phyloP scores from a whole-genome alignment of 2,888 invertebrate genomes.

The Agrypnus murinus region DNA sequence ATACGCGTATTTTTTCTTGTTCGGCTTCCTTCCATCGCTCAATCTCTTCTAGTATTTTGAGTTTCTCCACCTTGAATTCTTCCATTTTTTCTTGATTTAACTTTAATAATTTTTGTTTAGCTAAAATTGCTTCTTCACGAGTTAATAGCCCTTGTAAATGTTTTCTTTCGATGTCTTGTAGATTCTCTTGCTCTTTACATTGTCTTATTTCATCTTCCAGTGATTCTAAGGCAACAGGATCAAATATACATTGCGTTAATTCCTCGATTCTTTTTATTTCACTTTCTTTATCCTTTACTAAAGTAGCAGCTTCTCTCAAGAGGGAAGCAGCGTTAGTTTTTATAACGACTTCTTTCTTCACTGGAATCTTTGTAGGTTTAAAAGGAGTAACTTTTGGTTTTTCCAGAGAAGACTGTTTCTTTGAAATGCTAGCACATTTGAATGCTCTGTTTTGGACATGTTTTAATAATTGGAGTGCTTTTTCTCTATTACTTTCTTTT shows the following conservation, averaged over 20 bases:
- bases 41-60: conserved; percentile 72
- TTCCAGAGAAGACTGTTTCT: conserved; percentile 31
- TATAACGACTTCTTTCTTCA: conserved; percentile 60
- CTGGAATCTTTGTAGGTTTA: conserved; percentile 48
- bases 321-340: conserved; percentile 74
- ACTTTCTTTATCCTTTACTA: conserved; percentile 71
- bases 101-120: conserved; percentile 72
- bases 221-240: conserved; percentile 69
- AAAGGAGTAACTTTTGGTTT: conserved; percentile 32
- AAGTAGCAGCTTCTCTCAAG: conserved; percentile 73
- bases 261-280: conserved; percentile 74
- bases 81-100: conserved; percentile 73
- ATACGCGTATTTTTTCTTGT: conserved; percentile 72
- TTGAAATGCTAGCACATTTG: conserved; percentile 55
- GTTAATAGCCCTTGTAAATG: conserved; percentile 76
- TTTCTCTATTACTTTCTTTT: conserved; percentile 58
- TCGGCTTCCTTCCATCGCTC: conserved; percentile 73
- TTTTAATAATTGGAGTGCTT: conserved; percentile 58
- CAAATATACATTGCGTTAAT: conserved; percentile 71
- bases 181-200: conserved; percentile 71
- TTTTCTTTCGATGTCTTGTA: conserved; percentile 75
- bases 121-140: conserved; percentile 76
- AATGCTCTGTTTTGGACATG: conserved; percentile 58
- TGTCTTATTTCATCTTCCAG: conserved; percentile 71
- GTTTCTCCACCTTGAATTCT: conserved; percentile 73